Conservation (phyloP, 2,113 vertebrate species). For the Marcusenius ussheri region DNA sequence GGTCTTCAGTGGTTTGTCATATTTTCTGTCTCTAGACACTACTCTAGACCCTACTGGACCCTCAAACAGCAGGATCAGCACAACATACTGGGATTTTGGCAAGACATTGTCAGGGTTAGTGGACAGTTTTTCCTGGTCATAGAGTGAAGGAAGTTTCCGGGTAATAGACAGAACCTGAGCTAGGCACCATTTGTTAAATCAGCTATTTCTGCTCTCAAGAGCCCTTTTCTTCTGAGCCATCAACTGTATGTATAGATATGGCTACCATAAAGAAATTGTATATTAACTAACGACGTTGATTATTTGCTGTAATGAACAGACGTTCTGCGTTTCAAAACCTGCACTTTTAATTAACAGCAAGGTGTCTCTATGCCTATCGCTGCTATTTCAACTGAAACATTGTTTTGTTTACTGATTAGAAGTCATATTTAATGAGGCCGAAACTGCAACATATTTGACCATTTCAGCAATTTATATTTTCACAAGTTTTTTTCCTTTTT, state of each 20-base stretch:
- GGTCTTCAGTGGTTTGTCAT: background rate
- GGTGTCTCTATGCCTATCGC: background rate
- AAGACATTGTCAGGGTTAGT: background rate
- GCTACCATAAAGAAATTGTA: background rate
- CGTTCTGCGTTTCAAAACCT: background rate
- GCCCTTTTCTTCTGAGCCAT: background rate
- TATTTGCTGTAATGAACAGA: background rate
- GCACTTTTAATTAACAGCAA: slow-evolving; percentile 5
- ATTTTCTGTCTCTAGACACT: background rate
- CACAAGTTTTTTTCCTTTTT: background rate
- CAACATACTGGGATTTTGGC: background rate
- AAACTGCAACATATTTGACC: background rate
- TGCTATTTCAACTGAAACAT: background rate
- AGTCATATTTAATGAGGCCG: slow-evolving; percentile 1
- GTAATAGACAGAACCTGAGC: background rate
- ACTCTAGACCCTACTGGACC: background rate
- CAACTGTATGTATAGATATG: background rate
- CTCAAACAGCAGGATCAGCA: background rate
- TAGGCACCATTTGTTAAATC: background rate
- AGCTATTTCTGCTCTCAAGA: background rate
- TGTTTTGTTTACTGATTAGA: background rate
- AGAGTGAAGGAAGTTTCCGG: background rate
- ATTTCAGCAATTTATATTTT: background rate
- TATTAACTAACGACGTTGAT: background rate
- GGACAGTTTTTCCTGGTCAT: background rate